These are phyloP conservation scores for Andrena cerasifolii DNA, from an alignment of 1,140 invertebrate species.

Conservation along the genomic window DNA sequence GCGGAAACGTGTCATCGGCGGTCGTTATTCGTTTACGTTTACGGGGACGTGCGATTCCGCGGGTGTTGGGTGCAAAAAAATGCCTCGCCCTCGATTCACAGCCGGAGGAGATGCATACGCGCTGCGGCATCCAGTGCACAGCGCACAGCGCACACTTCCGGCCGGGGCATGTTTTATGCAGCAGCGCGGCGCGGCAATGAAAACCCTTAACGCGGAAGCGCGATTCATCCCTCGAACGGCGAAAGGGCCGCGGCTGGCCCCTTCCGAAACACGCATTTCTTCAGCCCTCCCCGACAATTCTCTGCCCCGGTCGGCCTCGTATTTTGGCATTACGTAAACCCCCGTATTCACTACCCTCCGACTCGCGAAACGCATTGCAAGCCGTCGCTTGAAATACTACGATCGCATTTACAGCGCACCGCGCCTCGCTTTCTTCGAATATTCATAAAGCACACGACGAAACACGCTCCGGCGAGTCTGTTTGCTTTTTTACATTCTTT, in stretches of 20 bases:
- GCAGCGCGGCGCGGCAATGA: constrained; percentile 4
- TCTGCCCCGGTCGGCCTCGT: not conserved
- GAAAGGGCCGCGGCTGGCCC: not conserved
- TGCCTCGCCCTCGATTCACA: not conserved
- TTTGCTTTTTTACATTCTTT: too few species aligned
- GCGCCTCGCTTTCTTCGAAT: not conserved
- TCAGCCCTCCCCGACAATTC: constrained; percentile 2
- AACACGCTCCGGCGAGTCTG: too few species aligned
- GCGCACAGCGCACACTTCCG: not conserved
- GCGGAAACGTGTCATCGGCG: not conserved
- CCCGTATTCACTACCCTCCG: not conserved
- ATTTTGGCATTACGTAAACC: constrained; percentile 2
- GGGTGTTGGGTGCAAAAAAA: not conserved
- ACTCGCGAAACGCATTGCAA: not conserved
- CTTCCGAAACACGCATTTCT: not conserved
- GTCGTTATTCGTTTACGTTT: constrained; percentile 4
- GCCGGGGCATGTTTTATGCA: constrained; percentile 38
- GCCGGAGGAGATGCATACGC: constrained; percentile 21
- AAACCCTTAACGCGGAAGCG: constrained; percentile 20
- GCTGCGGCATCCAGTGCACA: too few species aligned
- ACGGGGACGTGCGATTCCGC: not conserved
- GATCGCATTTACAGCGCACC: not conserved
- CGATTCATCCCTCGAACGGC: not conserved
- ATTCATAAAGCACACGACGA: constrained; percentile 21
- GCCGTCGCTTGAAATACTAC: not conserved